These are phyloP conservation scores for Agrilus biguttatus DNA, from an alignment of 2,888 invertebrate species.

Conservation along the genomic window DNA sequence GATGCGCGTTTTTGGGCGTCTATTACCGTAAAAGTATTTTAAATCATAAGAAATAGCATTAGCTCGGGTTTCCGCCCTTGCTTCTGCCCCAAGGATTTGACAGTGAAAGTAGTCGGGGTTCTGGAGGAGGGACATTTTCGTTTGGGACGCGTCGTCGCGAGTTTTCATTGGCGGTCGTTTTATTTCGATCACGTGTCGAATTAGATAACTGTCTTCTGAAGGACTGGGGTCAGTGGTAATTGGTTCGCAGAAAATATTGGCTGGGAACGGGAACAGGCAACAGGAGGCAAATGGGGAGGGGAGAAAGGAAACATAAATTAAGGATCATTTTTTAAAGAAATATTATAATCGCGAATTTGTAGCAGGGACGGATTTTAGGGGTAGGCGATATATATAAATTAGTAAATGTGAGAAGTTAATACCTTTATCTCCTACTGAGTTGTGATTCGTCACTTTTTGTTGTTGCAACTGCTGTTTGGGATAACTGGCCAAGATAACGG, in stretches of 20 bases:
- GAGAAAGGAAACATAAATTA: neutral
- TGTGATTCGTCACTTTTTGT: neutral
- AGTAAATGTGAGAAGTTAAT: neutral
- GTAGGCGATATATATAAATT: neutral
- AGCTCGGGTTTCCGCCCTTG: too few relatives aligned
- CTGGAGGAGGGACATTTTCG: slow-evolving; percentile 9
- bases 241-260: too few relatives aligned
- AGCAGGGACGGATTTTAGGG: neutral
- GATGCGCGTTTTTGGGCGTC: too few relatives aligned
- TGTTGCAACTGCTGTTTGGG: slow-evolving; percentile 1
- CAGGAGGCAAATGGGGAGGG: too few relatives aligned
- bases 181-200: neutral
- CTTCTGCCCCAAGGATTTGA: neutral
- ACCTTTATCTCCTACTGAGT: neutral
- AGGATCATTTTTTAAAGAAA: too few relatives aligned
- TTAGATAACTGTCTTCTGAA: too few relatives aligned
- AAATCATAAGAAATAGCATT: too few relatives aligned
- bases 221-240: too few relatives aligned
- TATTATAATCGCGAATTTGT: neutral
- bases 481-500: slow-evolving; percentile 33
- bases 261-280: neutral
- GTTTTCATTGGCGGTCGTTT: neutral
- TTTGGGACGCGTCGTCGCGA: slow-evolving; percentile 7
- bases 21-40: too few relatives aligned
- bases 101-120: slow-evolving; percentile 10